Evolutionary conservation across 1,140 invertebrate genomes (phyloP).

Genomic region (Nasonia giraulti): DNA sequence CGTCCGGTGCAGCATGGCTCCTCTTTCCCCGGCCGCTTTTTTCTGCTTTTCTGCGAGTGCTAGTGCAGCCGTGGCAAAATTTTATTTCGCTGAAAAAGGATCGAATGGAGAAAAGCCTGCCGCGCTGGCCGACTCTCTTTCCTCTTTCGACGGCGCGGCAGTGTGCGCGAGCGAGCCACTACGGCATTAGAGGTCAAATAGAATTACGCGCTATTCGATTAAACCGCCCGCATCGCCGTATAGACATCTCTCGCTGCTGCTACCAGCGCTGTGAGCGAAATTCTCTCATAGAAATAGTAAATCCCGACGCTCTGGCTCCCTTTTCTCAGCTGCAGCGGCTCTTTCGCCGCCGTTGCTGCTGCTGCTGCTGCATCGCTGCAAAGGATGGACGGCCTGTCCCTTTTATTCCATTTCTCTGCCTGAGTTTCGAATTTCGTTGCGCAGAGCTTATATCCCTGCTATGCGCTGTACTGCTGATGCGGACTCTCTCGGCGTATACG

Average conservation of each 20-base stretch:
- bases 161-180: not conserved
- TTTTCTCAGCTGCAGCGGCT: slow-evolving; percentile 1
- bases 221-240: slow-evolving; percentile 55
- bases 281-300: slow-evolving; percentile 37
- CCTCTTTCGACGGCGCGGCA: slow-evolving; percentile 49
- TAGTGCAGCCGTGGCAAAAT: slow-evolving; percentile 59
- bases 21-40: not conserved
- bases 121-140: slow-evolving; percentile 20
- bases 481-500: too few species aligned
- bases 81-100: slow-evolving; percentile 64
- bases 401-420: slow-evolving; percentile 42
- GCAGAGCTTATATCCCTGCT: slow-evolving; percentile 29
- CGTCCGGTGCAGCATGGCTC: not conserved
- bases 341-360: not conserved
- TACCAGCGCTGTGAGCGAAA: not conserved
- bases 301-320: slow-evolving; percentile 27
- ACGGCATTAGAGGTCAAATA: slow-evolving; percentile 62
- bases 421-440: slow-evolving; percentile 43
- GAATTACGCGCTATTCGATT: slow-evolving; percentile 69
- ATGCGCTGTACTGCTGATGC: not conserved
- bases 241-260: slow-evolving; percentile 37
- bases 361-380: not conserved
- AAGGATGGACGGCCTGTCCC: slow-evolving; percentile 25
- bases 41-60: not conserved
- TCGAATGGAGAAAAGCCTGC: slow-evolving; percentile 46